Base-by-base conservation (phyloP, 2,888 invertebrate genomes). In the Drosophila villosipedis region DNA sequence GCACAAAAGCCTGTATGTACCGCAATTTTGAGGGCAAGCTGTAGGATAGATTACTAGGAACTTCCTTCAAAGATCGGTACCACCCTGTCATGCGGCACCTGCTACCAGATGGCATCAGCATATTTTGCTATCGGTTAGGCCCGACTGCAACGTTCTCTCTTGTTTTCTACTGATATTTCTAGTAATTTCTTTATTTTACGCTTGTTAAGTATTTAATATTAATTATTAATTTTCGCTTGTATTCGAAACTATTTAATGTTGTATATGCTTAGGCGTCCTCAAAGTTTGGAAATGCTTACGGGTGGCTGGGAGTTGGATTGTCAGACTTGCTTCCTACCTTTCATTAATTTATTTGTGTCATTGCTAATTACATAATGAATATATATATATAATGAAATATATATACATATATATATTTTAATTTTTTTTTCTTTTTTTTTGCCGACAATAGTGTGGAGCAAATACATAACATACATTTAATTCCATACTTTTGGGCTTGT, bases 401-500 rank as follows among this genome's bases (percentile, higher is more conserved):
- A 30, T 30, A 30, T 30, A 30, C 1, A 30, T 1, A 7, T 30
- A 0, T 7, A 30, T 30, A 30, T 30, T 5, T 28, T 30, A 0
- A 30, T 7, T 7, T 1, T 1, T 30, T 7, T 30, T 30, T 30
- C 6, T 30, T 25, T 25, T 25, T 30, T 30, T 30, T 30, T 7
- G 10, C n/a, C 4, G 12, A 5, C 10, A 22, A 43, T 43, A 43
- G 41, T n/a, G 41, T 12, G n/a, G 41, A 41, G n/a, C 41, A 41
- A 43, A 14, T 22, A 22, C 5, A 25, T 14, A 35, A 35, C 35
- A 35, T 4, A n/a, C 10, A 19, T 39, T 60, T 19, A 25, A 7
- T 30, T 43, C 59, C 64, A 76, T 73, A 78, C 5, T 63, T 66
- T 71, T 50, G 37, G 72, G 80, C 50, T 14, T 14, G 49, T 1